Evolutionary conservation across 2,888 invertebrate genomes (phyloP).

Genomic region (Drosophila barbarae): DNA sequence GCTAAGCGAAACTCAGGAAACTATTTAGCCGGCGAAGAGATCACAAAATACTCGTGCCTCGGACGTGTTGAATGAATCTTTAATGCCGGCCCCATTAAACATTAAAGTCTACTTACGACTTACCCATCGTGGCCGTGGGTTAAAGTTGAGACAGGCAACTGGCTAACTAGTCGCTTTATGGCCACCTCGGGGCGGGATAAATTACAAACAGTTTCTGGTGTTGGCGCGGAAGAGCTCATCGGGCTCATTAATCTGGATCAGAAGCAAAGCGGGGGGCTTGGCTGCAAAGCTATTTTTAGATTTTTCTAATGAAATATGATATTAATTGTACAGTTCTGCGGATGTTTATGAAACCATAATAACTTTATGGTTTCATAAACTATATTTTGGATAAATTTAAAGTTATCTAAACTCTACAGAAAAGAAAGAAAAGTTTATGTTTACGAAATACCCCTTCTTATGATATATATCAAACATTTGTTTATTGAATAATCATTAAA

Average conservation of each 20-base stretch:
- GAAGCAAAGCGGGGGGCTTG: neutral
- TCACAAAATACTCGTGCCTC: neutral
- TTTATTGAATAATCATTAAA: neutral
- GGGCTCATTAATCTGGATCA: constrained; percentile 4
- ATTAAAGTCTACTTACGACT: constrained; percentile 12
- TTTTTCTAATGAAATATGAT: neutral
- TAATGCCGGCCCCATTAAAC: constrained; percentile 3
- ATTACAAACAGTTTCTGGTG: constrained; percentile 3
- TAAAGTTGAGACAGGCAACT: constrained; percentile 5
- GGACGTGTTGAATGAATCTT: constrained; percentile 13
- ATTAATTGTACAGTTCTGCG: no score
- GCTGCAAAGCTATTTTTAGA: neutral
- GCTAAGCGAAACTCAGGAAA: neutral
- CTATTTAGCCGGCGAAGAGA: constrained; percentile 3
- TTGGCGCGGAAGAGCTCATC: constrained; percentile 4
- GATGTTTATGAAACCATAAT: no score
- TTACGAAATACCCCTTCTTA: neutral
- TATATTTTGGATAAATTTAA: no score
- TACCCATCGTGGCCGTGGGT: neutral
- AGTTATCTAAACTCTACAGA: no score
- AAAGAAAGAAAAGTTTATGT: no score
- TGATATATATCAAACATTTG: neutral
- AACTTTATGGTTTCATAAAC: no score
- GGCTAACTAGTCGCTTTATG: constrained; percentile 10
- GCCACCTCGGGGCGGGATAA: constrained; percentile 11